These are phyloP conservation scores for Nothura maculosa DNA, from an alignment of 2,797 vertebrate genomes.

Conservation along the genomic window DNA sequence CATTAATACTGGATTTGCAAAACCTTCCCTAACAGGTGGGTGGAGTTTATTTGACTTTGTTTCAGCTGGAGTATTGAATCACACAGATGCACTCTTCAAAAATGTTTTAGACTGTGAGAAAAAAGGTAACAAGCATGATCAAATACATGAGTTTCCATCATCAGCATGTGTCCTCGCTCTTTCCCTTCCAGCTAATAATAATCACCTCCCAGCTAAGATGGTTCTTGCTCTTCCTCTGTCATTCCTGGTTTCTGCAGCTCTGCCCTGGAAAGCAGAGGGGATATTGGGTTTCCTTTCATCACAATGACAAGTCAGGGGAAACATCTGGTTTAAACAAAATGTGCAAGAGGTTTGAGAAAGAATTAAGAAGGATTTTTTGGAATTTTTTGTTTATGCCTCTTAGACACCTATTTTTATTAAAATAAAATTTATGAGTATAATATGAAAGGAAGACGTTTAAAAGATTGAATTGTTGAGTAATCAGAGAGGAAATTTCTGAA, in stretches of 20 bases:
- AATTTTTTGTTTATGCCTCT: conserved; percentile 70
- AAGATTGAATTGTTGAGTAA: conserved; percentile 51
- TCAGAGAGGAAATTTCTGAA: conserved; percentile 53
- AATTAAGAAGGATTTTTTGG: conserved; percentile 7
- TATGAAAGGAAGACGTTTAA: conserved; percentile 44
- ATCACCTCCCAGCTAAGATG: neutral
- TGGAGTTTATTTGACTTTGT: conserved; percentile 50
- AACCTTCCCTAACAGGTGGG: conserved; percentile 64
- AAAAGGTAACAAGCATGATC: conserved; percentile 17
- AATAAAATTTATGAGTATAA: conserved; percentile 80
- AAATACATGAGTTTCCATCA: neutral
- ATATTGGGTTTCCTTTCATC: conserved; percentile 65
- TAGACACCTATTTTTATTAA: conserved; percentile 79
- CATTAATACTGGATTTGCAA: conserved; percentile 48
- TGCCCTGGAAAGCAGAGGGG: conserved; percentile 47
- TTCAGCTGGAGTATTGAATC: conserved; percentile 51
- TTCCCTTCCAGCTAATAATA: neutral
- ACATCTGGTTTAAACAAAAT: conserved; percentile 77
- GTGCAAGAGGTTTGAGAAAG: conserved; percentile 61
- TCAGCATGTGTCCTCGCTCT: neutral
- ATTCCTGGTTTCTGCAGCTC: conserved; percentile 55
- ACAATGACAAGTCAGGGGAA: conserved; percentile 58
- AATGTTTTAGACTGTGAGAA: conserved; percentile 42
- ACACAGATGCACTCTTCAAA: conserved; percentile 9
- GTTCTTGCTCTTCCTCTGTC: conserved; percentile 25